Conservation (phyloP, 1,140 invertebrate species). For the Diorhabda carinulata region DNA sequence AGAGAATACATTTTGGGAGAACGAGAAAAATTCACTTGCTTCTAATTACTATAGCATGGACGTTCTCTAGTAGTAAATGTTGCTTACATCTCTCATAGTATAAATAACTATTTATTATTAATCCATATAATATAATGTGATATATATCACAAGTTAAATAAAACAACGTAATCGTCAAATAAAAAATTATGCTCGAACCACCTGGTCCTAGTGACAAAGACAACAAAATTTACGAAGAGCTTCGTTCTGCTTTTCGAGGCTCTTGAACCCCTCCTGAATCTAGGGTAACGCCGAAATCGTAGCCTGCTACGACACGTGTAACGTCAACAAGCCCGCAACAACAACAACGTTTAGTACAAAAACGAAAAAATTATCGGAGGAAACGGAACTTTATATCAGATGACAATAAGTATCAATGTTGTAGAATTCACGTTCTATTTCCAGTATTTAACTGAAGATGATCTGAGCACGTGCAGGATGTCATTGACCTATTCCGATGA, state of each 20-base stretch:
- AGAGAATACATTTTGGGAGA: too few species aligned
- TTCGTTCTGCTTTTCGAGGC: constrained; percentile 1
- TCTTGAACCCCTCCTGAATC: constrained; percentile 9
- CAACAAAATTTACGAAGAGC: constrained; percentile 8
- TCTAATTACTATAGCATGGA: too few species aligned
- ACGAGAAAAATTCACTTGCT: too few species aligned
- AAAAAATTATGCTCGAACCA: too few species aligned
- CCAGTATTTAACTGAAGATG: not conserved
- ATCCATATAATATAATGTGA: too few species aligned
- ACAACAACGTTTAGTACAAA: not conserved
- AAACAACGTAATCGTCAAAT: too few species aligned
- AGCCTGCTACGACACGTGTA: constrained; percentile 13
- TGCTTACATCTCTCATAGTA: too few species aligned
- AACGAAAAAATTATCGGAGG: not conserved
- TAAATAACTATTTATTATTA: too few species aligned
- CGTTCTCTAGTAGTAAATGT: too few species aligned
- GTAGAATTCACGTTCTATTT: too few species aligned
- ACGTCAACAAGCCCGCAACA: not conserved
- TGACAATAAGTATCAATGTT: too few species aligned
- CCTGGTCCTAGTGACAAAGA: constrained; percentile 4
- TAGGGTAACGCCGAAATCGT: constrained; percentile 8
- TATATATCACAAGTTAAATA: too few species aligned
- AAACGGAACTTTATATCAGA: not conserved
- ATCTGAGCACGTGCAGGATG: not conserved
- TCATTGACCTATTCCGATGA: constrained; percentile 4